These are phyloP conservation scores for Micrasema longulum DNA, from an alignment of 1,140 invertebrate genomes.

Conservation along the genomic window DNA sequence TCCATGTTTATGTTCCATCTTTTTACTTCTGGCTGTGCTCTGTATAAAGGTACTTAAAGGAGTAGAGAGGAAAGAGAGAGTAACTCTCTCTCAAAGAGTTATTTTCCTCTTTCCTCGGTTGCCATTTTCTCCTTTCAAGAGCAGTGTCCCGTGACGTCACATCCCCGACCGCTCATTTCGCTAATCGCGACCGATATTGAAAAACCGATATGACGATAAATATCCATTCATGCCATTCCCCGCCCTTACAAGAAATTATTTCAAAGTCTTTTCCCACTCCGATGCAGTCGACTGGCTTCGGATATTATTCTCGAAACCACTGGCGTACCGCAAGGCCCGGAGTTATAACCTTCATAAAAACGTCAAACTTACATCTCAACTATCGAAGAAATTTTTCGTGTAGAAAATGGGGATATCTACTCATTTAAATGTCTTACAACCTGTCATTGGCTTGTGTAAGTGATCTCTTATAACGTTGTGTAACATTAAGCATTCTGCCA, in stretches of 20 bases:
- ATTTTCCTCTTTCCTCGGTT: neutral
- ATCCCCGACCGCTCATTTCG: constrained; percentile 36
- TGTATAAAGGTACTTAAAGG: too few species aligned
- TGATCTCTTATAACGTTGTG: too few species aligned
- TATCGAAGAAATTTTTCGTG: too few species aligned
- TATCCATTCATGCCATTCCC: constrained; percentile 22
- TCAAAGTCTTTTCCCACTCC: constrained; percentile 23
- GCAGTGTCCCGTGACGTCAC: constrained; percentile 28
- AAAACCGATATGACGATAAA: constrained; percentile 37
- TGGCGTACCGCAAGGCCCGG: too few species aligned
- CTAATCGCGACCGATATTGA: constrained; percentile 40
- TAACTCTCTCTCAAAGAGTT: too few species aligned
- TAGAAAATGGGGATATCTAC: neutral
- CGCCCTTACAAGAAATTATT: constrained; percentile 28
- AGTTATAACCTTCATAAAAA: too few species aligned
- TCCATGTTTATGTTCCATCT: too few species aligned
- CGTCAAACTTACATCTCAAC: too few species aligned
- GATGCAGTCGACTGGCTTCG: constrained; percentile 10
- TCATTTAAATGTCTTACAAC: neutral
- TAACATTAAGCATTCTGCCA: too few species aligned
- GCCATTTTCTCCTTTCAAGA: constrained; percentile 16
- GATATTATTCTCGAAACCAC: neutral
- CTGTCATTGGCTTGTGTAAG: neutral
- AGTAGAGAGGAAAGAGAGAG: too few species aligned
- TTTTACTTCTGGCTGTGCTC: too few species aligned